Base-by-base conservation (phyloP, 1,140 invertebrate genomes). In the Asobara japonica region DNA sequence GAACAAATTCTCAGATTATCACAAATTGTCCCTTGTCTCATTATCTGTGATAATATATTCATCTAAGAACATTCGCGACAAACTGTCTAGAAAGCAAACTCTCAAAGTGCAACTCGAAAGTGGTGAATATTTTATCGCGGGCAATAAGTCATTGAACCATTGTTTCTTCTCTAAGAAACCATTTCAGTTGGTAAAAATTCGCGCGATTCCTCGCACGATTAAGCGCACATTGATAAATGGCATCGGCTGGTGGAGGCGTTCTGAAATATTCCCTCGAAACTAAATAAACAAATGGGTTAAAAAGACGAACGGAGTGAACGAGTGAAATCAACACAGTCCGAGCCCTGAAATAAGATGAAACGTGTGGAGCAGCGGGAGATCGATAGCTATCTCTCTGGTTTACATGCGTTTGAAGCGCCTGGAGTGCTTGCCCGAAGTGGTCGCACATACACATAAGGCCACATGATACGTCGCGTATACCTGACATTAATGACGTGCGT, bases 341-440 rank as follows among this genome's bases (percentile, higher is more conserved):
- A 65, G 31, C 22, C 25, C 18, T 67, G 69, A 31, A 65, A 60
- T 31, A 45, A 71, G 41, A 27, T 11, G 38, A 62, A 38, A 61
- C 18, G 31, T 48, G 38, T 18, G 22, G 48, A 75, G 60, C 65
- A 73, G 68, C 71, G 69, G 71, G 71, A 73, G 74, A 76, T 76
- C 71, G 74, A 76, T 76, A 73, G 71, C 64, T 69, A 76, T 76
- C 74, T 76, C 64, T 73, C 73, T 61, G 74, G 72, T 72, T 74
- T 73, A 73, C 74, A 73, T 73, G 71, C 74, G 68, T 76, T 76
- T 76, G 74, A 76, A 76, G 68, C 74, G 71, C 30, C 74, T 76
- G 48, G 68, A 76, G 74, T 76, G 68, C 45, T 65, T 65, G 61
- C 61, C 25, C 71, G 18, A 65, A 66, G 68, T 45, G 62, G 45